phyloP scores from a whole-genome alignment of 2,113 vertebrate species.

The Gopherus flavomarginatus region DNA sequence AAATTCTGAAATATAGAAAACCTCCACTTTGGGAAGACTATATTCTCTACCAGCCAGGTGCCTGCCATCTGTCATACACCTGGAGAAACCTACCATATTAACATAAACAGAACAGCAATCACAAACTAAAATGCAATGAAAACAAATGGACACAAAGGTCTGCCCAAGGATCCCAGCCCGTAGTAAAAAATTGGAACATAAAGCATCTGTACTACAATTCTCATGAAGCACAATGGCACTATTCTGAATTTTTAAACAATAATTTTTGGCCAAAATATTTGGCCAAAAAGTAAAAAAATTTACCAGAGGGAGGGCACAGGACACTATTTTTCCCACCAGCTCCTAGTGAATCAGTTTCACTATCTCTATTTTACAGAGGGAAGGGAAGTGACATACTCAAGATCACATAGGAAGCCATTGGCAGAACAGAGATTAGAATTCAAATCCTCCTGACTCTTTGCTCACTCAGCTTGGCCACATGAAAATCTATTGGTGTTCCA shows the following conservation, averaged over 20 bases:
- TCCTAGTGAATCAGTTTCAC: constrained; percentile 15
- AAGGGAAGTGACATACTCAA: background rate
- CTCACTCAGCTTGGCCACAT: background rate
- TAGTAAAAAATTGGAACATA: background rate
- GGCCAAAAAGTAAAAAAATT: background rate
- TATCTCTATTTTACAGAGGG: background rate
- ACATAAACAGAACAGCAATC: background rate
- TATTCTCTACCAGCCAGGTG: background rate
- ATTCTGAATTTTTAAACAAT: background rate
- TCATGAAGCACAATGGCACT: background rate
- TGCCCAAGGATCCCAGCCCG: background rate
- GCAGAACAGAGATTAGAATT: background rate
- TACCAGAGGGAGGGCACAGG: background rate
- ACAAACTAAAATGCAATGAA: background rate
- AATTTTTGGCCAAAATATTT: background rate
- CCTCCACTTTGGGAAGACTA: background rate
- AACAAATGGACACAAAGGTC: background rate
- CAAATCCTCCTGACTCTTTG: background rate
- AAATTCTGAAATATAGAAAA: background rate
- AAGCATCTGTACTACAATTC: background rate
- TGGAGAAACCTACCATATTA: background rate
- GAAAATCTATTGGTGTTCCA: background rate
- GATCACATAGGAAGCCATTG: background rate
- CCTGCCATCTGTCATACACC: background rate
- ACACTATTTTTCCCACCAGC: constrained; percentile 31